Evolutionary conservation across 2,797 vertebrate species (phyloP), one percentile per base, ranked within the genome.

Genomic region (Cyprinella venusta): DNA sequence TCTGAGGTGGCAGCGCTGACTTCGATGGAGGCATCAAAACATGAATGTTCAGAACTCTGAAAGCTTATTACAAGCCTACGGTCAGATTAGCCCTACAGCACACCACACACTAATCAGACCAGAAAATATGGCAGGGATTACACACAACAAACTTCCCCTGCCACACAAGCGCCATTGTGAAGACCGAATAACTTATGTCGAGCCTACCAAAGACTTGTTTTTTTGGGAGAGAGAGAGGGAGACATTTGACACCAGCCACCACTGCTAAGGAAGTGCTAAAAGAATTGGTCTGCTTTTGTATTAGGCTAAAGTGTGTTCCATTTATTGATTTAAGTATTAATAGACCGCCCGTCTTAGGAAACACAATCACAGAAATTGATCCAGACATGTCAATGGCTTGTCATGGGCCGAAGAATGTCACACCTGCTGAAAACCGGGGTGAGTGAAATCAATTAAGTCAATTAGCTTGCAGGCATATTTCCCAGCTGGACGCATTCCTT

Each of bases 361-460:
- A 69, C 65, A 77, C 63, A 84, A 76, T 82, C 71, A 36, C 10
- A 40, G 24, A 82, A 59, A 88, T 88, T 64, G 84, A 87, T 87
- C 76, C 59, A 75, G 77, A 83, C 76, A 83, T 83, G 78, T 84
- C 85, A 84, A 72, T 86, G 78, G 56, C 78, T 84, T 84, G 78
- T 86, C 85, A 84, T 19, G 45, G 79, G 50, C 78, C 54, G 30
- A 84, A 86, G 82, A 86, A 88, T 86, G 81, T 84, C 82, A 82
- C 26, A 59, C 72, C 75, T 80, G 79, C 82, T 74, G 78, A 84
- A 69, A 72, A 76, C n/a, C 26, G 0, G 33, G 67, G 26, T 15
- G 61, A 82, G 72, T 70, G 48, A 79, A 85, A 87, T 87, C 82
- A 65, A 84, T 84, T 77, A 74, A 86, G 86, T 83, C 86, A 83